phyloP scores from a whole-genome alignment of 2,113 vertebrate genomes.

The Gymnocephalus cernua region DNA sequence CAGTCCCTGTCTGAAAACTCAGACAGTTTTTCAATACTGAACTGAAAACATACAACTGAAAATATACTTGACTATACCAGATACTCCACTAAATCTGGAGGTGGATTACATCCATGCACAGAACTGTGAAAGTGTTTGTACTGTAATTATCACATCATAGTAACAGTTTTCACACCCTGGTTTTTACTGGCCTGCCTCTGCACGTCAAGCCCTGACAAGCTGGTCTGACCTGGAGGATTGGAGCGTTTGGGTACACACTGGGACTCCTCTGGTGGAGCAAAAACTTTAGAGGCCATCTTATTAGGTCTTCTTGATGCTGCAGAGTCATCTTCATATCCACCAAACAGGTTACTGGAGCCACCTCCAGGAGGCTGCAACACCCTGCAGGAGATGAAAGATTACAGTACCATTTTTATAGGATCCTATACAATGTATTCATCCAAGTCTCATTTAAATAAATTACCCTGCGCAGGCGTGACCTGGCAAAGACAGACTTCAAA shows the following conservation, averaged over 20 bases:
- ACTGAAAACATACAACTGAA: slow-evolving; percentile 7
- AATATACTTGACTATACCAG: neutral
- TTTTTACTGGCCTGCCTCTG: slow-evolving; percentile 26
- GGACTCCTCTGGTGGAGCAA: slow-evolving; percentile 87
- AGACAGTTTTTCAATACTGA: neutral
- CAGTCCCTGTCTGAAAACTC: neutral
- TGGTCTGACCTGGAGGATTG: slow-evolving; percentile 92
- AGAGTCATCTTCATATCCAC: slow-evolving; percentile 85
- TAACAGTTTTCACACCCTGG: slow-evolving; percentile 54
- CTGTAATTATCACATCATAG: slow-evolving; percentile 21
- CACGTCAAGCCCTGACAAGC: neutral
- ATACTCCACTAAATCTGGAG: slow-evolving; percentile 21
- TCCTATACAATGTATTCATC: neutral
- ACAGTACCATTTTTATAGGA: neutral
- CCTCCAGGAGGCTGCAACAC: slow-evolving; percentile 92
- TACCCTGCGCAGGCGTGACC: neutral
- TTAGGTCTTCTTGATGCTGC: slow-evolving; percentile 83
- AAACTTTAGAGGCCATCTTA: slow-evolving; percentile 93
- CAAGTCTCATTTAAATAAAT: neutral
- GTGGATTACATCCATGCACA: neutral
- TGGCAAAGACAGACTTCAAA: neutral
- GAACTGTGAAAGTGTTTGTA: slow-evolving; percentile 7
- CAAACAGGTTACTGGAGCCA: slow-evolving; percentile 90
- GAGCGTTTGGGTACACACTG: slow-evolving; percentile 87
- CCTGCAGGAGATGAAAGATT: slow-evolving; percentile 70